phyloP scores from a whole-genome alignment of 2,888 invertebrate genomes.

The Eupelmus urozonus region DNA sequence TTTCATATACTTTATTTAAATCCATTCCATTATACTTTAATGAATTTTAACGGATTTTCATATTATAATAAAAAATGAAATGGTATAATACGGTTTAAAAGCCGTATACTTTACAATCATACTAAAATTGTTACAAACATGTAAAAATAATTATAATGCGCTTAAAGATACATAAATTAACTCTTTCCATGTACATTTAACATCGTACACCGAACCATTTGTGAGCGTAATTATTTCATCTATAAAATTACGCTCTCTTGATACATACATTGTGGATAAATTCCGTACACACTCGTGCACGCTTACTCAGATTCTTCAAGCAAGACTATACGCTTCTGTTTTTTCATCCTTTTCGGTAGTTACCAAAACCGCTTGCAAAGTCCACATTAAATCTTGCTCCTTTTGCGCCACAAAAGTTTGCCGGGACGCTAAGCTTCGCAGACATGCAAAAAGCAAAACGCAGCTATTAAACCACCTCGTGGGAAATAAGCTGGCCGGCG shows the following conservation, averaged over 20 bases:
- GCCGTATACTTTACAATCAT: neutral
- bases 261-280: neutral
- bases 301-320: neutral
- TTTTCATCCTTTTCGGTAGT: too few species aligned
- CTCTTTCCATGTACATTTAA: neutral
- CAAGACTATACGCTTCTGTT: too few species aligned
- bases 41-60: too few species aligned
- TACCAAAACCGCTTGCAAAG: neutral
- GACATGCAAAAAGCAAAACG: neutral
- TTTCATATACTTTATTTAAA: too few species aligned
- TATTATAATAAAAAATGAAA: too few species aligned
- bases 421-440: neutral
- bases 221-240: neutral
- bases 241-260: constrained; percentile 18
- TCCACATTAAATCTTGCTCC: constrained; percentile 35
- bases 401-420: constrained; percentile 16
- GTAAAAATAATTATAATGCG: neutral
- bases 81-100: too few species aligned
- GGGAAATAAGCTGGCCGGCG: neutral
- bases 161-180: neutral
- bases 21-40: too few species aligned
- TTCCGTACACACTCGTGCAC: neutral
- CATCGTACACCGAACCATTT: neutral
- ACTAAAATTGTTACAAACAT: neutral
- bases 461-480: neutral